A percentile compares a stretch with the other conserved stretches of the same genome.
Conservation (phyloP, 2,888 invertebrate species). For the Drosophila setosimentum region DNA sequence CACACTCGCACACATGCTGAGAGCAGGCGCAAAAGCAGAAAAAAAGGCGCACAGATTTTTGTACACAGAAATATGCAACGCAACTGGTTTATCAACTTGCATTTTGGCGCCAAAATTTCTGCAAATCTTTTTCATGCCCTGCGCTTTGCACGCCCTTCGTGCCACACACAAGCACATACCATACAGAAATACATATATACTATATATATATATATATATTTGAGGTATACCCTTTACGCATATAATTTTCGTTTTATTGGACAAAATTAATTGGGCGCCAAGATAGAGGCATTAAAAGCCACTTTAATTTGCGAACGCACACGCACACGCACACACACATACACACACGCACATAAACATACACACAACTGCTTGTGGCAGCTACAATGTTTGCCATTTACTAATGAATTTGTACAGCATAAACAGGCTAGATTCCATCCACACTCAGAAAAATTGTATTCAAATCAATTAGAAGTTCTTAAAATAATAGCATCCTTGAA, state of each 20-base stretch:
- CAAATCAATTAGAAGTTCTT: background rate
- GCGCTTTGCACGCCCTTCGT: conserved; percentile 73
- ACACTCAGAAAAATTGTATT: conserved; percentile 9
- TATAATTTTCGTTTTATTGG: conserved; percentile 77
- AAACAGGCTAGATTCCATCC: conserved; percentile 48
- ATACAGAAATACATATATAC: background rate
- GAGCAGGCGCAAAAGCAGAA: conserved; percentile 24
- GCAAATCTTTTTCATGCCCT: conserved; percentile 77
- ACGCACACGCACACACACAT: conserved; percentile 42
- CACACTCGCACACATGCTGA: conserved; percentile 26
- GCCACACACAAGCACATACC: conserved; percentile 33
- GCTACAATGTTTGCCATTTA: conserved; percentile 24
- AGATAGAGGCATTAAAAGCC: conserved; percentile 78
- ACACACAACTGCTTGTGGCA: conserved; percentile 16
- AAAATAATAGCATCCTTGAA: background rate
- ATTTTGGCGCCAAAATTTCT: conserved; percentile 84
- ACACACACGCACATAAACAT: conserved; percentile 23
- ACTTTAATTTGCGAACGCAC: conserved; percentile 63
- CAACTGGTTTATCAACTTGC: conserved; percentile 82
- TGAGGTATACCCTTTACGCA: conserved; percentile 63
- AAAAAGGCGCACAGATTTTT: conserved; percentile 72
- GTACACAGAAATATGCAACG: conserved; percentile 71
- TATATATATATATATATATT: conserved; percentile 15
- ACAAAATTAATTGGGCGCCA: conserved; percentile 79
- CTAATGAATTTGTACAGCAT: conserved; percentile 68